Base-by-base conservation (phyloP, 2,113 vertebrate species). In the Cepphus grylle region DNA sequence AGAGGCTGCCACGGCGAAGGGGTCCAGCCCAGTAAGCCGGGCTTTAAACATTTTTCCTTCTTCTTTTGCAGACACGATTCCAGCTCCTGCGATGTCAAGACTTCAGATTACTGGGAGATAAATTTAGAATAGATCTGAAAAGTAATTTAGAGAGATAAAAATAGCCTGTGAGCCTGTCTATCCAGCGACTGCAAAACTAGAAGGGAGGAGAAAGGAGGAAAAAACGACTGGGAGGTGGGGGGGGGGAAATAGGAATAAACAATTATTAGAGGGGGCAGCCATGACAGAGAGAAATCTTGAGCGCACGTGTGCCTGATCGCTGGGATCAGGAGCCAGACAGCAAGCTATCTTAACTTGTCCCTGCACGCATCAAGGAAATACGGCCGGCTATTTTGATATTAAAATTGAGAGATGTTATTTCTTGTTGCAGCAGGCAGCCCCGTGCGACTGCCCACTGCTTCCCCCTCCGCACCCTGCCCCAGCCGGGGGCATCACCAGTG, bases 121-220 rank as follows among this genome's bases (percentile, higher is more conserved):
- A 92, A 95, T 95, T 86, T 96, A 92, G 81, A 78, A 52, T 56
- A 91, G 71, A 56, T 88, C 59, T 79, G 86, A 89, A 90, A 94
- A 95, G 69, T 88, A 91, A 94, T 96, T 90, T 79, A 81, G 43
- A 69, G 61, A 58, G 38, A 77, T 91, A 97, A 93, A 93, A 94
- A 94, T 95, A 94, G 58, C 26, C 53, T 6, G 17, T 45, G 30
- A 93, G 74, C 30, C 65, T 43, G 77, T 76, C 92, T 89, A 82
- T 94, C 70, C 71, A 87, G 43, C 2, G 6, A 49, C 56, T 79
- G 56, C 53, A 84, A 74, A 89, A 67, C 47, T 36, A 87, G 73
- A 79, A 88, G 21, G 12, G 42, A 83, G 30, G 36, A 93, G 52
- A 49, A 82, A 74, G 62, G 23, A 87, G 45, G 14, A 83, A 85